These are phyloP conservation scores for Daktulosphaira vitifoliae DNA, from an alignment of 1,140 invertebrate species.

Conservation along the genomic window DNA sequence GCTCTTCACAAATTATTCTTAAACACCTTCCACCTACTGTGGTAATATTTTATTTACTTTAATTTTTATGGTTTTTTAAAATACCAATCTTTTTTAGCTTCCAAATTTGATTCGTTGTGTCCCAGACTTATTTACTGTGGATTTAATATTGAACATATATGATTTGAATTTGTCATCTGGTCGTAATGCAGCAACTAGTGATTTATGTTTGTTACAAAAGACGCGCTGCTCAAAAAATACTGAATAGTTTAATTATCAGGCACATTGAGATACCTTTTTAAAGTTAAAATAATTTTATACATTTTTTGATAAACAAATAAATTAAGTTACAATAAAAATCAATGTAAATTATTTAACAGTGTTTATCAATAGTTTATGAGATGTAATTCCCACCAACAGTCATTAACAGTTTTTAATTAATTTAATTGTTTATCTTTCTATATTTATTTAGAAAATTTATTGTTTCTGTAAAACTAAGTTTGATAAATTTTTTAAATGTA, in stretches of 20 bases:
- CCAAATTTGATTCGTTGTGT: constrained; percentile 69
- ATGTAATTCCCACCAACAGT: too few relatives aligned
- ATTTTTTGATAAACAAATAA: too few relatives aligned
- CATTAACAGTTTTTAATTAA: too few relatives aligned
- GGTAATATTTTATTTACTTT: constrained; percentile 42
- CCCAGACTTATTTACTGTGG: constrained; percentile 63
- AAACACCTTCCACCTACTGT: constrained; percentile 69
- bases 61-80: neutral
- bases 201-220: constrained; percentile 69
- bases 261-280: too few relatives aligned
- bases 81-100: constrained; percentile 43
- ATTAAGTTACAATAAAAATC: too few relatives aligned
- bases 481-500: too few relatives aligned
- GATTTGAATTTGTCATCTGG: constrained; percentile 62
- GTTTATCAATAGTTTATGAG: too few relatives aligned
- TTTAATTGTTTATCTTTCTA: too few relatives aligned
- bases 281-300: too few relatives aligned
- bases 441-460: too few relatives aligned
- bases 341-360: too few relatives aligned
- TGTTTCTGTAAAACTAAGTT: too few relatives aligned
- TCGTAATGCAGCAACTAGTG: constrained; percentile 67
- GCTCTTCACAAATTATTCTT: constrained; percentile 63
- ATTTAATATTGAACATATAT: constrained; percentile 64
- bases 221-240: constrained; percentile 44
- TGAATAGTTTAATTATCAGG: constrained; percentile 15